These are phyloP conservation scores for Eulemur coronatus DNA, from an alignment of 2,797 vertebrate genomes.

Conservation along the genomic window DNA sequence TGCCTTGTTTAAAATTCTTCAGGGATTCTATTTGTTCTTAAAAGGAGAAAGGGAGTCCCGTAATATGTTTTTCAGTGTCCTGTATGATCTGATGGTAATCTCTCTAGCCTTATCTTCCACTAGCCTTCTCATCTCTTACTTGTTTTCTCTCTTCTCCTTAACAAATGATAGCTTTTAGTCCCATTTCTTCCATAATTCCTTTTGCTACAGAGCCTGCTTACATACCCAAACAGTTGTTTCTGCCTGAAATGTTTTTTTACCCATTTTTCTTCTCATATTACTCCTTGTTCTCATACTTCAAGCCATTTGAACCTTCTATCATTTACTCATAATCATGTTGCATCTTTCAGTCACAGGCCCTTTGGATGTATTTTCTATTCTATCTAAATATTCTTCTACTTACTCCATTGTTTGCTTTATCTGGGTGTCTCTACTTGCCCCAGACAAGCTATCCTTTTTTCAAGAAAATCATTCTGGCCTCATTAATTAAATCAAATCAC, in stretches of 20 bases:
- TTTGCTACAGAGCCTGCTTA: neutral
- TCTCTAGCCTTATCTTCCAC: neutral
- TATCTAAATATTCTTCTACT: neutral
- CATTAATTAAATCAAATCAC: neutral
- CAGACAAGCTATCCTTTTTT: neutral
- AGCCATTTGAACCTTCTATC: neutral
- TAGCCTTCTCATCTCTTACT: neutral
- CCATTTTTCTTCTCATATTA: neutral
- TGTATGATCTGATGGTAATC: neutral
- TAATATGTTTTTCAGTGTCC: neutral
- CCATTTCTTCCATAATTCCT: neutral
- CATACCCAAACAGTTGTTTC: neutral
- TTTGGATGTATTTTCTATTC: neutral
- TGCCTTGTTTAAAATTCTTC: neutral
- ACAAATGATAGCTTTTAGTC: neutral
- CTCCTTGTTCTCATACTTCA: neutral
- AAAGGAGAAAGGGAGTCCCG: neutral
- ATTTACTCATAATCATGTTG: neutral
- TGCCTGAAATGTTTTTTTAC: neutral
- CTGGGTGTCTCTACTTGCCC: neutral
- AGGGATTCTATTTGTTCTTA: neutral
- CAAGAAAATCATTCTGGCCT: neutral
- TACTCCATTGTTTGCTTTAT: neutral
- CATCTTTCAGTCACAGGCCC: neutral
- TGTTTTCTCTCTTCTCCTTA: neutral